A percentile compares a stretch with the other conserved stretches of the same genome.
Evolutionary conservation across 2,797 vertebrate species (phyloP).

Genomic region (Xenentodon cancila): DNA sequence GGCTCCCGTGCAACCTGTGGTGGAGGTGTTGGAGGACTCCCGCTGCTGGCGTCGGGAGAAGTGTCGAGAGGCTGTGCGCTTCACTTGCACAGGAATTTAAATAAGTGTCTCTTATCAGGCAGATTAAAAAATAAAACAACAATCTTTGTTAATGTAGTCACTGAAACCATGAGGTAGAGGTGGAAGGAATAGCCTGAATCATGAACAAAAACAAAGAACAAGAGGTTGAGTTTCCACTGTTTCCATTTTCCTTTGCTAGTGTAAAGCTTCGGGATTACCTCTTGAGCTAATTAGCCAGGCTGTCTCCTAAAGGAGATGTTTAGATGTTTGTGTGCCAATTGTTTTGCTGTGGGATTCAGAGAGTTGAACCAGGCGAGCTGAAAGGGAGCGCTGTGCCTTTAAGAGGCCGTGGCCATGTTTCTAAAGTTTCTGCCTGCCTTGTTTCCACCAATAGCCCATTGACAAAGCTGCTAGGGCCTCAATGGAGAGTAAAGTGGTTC

Average conservation of each 20-base stretch:
- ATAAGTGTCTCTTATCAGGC: conserved; percentile 18
- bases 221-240: conserved; percentile 40
- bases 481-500: conserved; percentile 89
- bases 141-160: conserved; percentile 6
- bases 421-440: conserved; percentile 90
- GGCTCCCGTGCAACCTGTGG: conserved; percentile 54
- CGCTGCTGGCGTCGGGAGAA: conserved; percentile 33
- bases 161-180: conserved; percentile 2
- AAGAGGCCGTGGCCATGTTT: conserved; percentile 85
- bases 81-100: conserved; percentile 32
- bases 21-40: conserved; percentile 55
- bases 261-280: conserved; percentile 71
- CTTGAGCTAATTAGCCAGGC: conserved; percentile 66
- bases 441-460: conserved; percentile 90
- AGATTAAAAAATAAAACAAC: conserved; percentile 17
- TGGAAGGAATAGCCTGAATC: conserved; percentile 14
- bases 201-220: conserved; percentile 33
- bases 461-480: conserved; percentile 87
- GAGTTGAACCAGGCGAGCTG: conserved; percentile 62
- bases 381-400: conserved; percentile 85
- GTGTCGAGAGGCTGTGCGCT: conserved; percentile 31
- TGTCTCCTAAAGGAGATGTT: conserved; percentile 70
- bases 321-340: conserved; percentile 80
- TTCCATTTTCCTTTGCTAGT: conserved; percentile 52
- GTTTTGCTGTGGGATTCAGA: conserved; percentile 73